Percentiles rank a stretch among this genome's conserved stretches.
Conservation (phyloP, 2,797 vertebrate species). For the Glyptemys insculpta region DNA sequence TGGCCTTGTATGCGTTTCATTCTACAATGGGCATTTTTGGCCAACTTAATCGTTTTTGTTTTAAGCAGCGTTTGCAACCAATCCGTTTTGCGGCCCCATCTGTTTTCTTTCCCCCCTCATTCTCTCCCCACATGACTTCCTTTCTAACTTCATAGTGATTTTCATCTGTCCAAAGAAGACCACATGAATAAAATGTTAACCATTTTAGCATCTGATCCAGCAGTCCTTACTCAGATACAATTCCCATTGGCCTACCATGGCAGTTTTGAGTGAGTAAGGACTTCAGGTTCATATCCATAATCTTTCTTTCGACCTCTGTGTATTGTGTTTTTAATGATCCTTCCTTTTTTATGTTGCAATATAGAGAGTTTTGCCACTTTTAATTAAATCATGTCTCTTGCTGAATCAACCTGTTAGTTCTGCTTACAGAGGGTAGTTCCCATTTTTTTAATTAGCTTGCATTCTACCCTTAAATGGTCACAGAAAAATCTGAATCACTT, state of each 20-base stretch:
- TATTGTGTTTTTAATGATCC: not conserved
- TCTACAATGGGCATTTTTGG: not conserved
- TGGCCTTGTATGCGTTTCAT: not conserved
- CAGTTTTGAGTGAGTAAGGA: not conserved
- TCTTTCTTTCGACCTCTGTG: slow-evolving; percentile 44
- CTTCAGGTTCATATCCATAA: not conserved
- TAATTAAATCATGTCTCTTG: slow-evolving; percentile 43
- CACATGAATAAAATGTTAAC: not conserved
- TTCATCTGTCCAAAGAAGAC: not conserved
- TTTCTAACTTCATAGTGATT: not conserved
- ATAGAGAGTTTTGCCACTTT: slow-evolving; percentile 35
- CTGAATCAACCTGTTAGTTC: slow-evolving; percentile 30
- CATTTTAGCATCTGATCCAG: not conserved
- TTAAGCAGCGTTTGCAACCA: not conserved
- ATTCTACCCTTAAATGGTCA: not conserved
- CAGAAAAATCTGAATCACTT: fast-evolving
- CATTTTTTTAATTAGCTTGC: slow-evolving; percentile 25
- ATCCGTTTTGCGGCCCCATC: not conserved
- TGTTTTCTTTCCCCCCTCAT: not conserved
- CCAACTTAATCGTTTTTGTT: not conserved
- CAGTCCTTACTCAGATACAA: not conserved
- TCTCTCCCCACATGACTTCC: not conserved
- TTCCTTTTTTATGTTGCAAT: slow-evolving; percentile 7
- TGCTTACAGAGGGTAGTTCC: not conserved
- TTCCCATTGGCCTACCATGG: not conserved